phyloP scores from a whole-genome alignment of 2,113 vertebrate species.

The Lophius piscatorius region DNA sequence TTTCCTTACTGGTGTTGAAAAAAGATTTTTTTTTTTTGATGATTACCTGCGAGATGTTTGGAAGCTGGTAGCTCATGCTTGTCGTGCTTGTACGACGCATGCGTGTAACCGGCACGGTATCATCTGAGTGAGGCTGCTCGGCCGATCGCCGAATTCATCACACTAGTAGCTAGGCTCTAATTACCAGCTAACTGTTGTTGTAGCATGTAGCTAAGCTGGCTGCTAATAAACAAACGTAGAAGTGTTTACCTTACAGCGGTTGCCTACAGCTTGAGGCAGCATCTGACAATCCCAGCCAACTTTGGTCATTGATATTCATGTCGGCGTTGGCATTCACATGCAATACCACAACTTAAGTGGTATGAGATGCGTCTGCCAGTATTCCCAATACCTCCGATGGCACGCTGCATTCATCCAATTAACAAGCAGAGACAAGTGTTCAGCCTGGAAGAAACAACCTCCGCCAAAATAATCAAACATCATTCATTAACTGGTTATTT shows the following conservation, averaged over 20 bases:
- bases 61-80: too few relatives aligned
- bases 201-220: not conserved
- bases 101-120: too few relatives aligned
- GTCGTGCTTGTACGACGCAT: too few relatives aligned
- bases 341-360: not conserved
- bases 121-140: too few relatives aligned
- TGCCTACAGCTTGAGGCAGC: not conserved
- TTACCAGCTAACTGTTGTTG: too few relatives aligned
- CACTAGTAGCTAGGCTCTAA: too few relatives aligned
- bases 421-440: slow-evolving; percentile 9
- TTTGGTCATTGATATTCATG: not conserved
- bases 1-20: too few relatives aligned
- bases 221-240: not conserved
- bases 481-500: slow-evolving; percentile 18
- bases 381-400: slow-evolving; percentile 9
- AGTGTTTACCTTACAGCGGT: not conserved
- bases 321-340: not conserved
- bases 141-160: too few relatives aligned
- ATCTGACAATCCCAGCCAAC: not conserved
- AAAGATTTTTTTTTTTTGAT: too few relatives aligned
- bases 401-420: slow-evolving; percentile 11
- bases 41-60: too few relatives aligned
- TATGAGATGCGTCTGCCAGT: not conserved
- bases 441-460: slow-evolving; percentile 15
- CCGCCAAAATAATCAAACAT: slow-evolving; percentile 29